A percentile compares a stretch with the other conserved stretches of the same genome.
These are phyloP conservation scores for Aspidapion aeneum DNA, from an alignment of 2,888 invertebrate species.

Conservation along the genomic window DNA sequence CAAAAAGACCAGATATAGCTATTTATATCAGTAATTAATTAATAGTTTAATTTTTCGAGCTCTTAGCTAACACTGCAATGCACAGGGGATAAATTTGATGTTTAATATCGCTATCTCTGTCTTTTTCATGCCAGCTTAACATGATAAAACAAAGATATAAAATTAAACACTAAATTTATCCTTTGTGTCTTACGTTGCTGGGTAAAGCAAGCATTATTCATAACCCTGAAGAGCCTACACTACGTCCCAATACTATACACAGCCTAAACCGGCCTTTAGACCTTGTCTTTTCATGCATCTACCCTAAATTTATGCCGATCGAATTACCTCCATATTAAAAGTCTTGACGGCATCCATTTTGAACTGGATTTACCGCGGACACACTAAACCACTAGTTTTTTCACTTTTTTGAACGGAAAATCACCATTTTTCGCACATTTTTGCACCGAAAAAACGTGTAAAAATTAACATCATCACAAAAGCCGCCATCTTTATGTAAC, in stretches of 20 bases:
- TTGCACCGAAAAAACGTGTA: background rate
- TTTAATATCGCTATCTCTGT: too few species aligned
- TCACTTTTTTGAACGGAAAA: background rate
- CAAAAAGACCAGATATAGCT: too few species aligned
- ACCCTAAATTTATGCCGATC: background rate
- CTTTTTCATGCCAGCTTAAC: too few species aligned
- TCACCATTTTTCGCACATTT: background rate
- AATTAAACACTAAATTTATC: too few species aligned
- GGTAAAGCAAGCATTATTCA: background rate
- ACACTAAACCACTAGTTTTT: background rate
- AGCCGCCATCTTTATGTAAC: background rate
- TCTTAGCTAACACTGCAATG: too few species aligned
- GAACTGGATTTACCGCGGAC: too few species aligned
- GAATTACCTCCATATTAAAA: conserved; percentile 80
- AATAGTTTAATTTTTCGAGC: too few species aligned
- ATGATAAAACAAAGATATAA: too few species aligned
- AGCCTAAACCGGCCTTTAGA: background rate
- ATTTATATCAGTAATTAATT: too few species aligned
- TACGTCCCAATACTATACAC: background rate
- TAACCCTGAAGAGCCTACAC: background rate
- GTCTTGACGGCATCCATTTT: conserved; percentile 79
- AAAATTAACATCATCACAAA: background rate
- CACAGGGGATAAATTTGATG: too few species aligned
- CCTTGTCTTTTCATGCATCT: background rate
- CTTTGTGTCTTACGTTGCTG: too few species aligned